Evolutionary conservation across 2,797 vertebrate species (phyloP).

Genomic region (Netta rufina): DNA sequence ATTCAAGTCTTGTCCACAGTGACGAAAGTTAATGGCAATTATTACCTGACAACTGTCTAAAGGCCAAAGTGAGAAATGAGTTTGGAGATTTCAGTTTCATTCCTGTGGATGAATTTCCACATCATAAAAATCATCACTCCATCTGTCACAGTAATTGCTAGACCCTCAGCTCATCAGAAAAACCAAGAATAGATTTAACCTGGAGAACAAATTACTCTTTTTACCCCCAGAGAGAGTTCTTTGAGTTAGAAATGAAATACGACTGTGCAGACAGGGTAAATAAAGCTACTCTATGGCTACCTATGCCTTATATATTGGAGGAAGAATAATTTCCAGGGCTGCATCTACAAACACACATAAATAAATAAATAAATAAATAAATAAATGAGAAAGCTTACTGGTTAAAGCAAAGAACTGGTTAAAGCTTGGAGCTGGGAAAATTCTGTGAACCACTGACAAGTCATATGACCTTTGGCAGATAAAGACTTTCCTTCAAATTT

Average conservation of each 20-base stretch:
- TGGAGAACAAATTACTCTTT: slow-evolving; percentile 17
- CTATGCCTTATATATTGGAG: background rate
- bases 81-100: slow-evolving; percentile 24
- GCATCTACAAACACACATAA: background rate
- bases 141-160: slow-evolving; percentile 45
- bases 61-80: background rate
- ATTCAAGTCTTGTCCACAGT: background rate
- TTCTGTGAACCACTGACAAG: background rate
- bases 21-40: background rate
- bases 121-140: slow-evolving; percentile 45
- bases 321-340: background rate
- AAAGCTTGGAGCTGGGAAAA: background rate
- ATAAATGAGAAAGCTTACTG: background rate
- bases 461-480: background rate
- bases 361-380: background rate
- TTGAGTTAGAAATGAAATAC: slow-evolving; percentile 25
- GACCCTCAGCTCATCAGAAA: background rate
- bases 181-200: background rate
- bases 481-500: background rate
- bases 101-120: slow-evolving; percentile 28
- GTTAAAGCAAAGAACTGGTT: background rate
- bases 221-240: background rate
- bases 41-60: slow-evolving; percentile 30
- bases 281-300: background rate
- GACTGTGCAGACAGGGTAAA: background rate